Base-by-base conservation (phyloP, 2,113 vertebrate species). In the Thalassoma bifasciatum region DNA sequence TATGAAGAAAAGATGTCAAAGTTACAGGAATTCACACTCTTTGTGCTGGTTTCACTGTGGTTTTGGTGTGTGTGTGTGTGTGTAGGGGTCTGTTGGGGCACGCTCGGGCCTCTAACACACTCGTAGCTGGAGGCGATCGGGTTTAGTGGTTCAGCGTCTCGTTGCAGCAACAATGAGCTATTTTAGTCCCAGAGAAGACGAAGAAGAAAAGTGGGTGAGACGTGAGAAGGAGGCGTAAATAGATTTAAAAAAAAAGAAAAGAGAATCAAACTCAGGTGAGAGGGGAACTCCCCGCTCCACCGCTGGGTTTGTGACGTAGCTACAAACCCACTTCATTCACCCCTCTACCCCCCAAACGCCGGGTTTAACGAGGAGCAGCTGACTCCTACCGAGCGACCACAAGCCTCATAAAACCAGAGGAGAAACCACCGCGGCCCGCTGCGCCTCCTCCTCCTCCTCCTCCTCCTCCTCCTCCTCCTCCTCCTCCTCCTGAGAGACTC, bases 341-440 rank as follows among this genome's bases (percentile, higher is more conserved):
- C 19, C 21, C 6, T 34, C 8, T 2, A n/a, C n/a, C n/a, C 54
- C 69, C 40, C 26, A 30, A 42, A 34, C 8, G 14, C 59, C 23
- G 44, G 44, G 1, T 16, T 64, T 83, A 86, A 89, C 47, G 50
- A 82, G 67, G 24, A 81, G 46, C 79, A 89, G 76, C 67, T 80
- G 84, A 82, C 44, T 78, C 49, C 57, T 26, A 26, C 66, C 40
- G 38, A 57, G 74, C 72, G 24, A 13, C 46, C 63, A 63, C 70
- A 69, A 14, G 13, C 26, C 51, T 69, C 8, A 1, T 72, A 78
- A 80, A 83, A 75, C 40, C 30, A n/a, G n/a, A 49, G 42, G 56
- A 72, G 34, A 75, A 53, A 2, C 50, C 30, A 30, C 51, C 51
- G n/a, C 3, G 6, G 44, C 4, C 22, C 6, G n/a, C n/a, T n/a